Evolutionary conservation across 2,888 invertebrate species (phyloP).

Genomic region (Noctuana brunneofusca): DNA sequence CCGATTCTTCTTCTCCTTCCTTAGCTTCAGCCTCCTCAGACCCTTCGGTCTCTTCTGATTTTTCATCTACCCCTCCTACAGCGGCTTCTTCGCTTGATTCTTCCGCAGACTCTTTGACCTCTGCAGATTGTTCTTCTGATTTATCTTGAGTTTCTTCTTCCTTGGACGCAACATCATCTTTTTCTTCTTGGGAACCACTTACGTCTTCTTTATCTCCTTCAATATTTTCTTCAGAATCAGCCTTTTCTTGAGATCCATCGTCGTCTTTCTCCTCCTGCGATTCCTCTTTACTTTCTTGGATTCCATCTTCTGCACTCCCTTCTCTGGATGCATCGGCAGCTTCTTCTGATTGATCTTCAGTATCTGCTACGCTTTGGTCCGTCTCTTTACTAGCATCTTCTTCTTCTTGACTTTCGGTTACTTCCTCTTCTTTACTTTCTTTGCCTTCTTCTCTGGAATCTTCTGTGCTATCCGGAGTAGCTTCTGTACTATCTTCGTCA

Average conservation of each 20-base stretch:
- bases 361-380: constrained; percentile 41
- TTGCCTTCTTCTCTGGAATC: constrained; percentile 52
- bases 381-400: constrained; percentile 42
- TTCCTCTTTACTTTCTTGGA: constrained; percentile 45
- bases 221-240: constrained; percentile 61
- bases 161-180: constrained; percentile 49
- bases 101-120: constrained; percentile 55
- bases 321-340: constrained; percentile 49
- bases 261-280: constrained; percentile 62
- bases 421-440: constrained; percentile 45
- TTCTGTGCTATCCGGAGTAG: constrained; percentile 39
- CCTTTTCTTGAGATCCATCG: constrained; percentile 73
- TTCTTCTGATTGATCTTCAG: constrained; percentile 56
- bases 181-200: constrained; percentile 49
- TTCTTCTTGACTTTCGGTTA: constrained; percentile 41
- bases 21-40: constrained; percentile 48
- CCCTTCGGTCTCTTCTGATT: constrained; percentile 48
- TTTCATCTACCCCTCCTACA: constrained; percentile 49
- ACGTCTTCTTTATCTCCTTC: constrained; percentile 47
- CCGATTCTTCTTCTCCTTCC: constrained; percentile 44
- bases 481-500: constrained; percentile 49
- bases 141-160: constrained; percentile 50
- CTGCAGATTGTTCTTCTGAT: constrained; percentile 51
- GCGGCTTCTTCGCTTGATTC: constrained; percentile 56
- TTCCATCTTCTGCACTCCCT: constrained; percentile 37